Base-by-base conservation (phyloP, 2,888 invertebrate genomes). In the Stramonita haemastoma region DNA sequence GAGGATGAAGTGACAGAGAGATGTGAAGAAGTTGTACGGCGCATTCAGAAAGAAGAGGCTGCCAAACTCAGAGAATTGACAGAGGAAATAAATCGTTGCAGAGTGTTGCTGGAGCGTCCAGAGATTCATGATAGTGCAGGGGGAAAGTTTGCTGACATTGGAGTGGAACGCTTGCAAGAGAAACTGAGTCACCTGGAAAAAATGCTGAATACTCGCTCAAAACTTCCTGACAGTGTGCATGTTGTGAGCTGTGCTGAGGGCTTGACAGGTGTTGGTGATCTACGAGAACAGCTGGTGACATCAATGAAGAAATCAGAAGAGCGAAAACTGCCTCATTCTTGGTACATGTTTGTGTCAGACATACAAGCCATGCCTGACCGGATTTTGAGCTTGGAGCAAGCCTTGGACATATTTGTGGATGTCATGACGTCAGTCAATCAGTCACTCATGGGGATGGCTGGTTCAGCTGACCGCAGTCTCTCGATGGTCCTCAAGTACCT, bases 181-280 rank as follows among this genome's bases (percentile, higher is more conserved):
- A 93, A 93, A 79, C 92, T 93, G 29, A 91, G 91, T 57, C 91
- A 93, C 60, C 91, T 95, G 87, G 91, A 94, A 90, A 93, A 93
- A 88, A 92, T 94, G 90, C 90, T 93, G 77, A 93, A 92, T 89
- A 93, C 93, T 0, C 91, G 95, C 29, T 92, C 94, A 32, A 91
- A 91, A 88, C 92, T 94, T 56, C 94, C 94, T 13, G 79, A 92
- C 17, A 90, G 88, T n/a, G 92, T 95, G 6, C 91, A 91, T 89
- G 92, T 93, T 8, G 94, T 95, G 17, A 94, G 95, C 91, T 94
- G 94, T 92, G 94, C 95, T 4, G 94, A 94, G 86, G 92, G 92
- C 66, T 88, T 94, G n/a, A 88, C 91, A 34, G 94, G 94, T 17
- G 88, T 92, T 22, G 81, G 87, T 8, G 89, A 89, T 19, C 89